Conservation (phyloP, 2,113 vertebrate genomes). For the Parus major region DNA sequence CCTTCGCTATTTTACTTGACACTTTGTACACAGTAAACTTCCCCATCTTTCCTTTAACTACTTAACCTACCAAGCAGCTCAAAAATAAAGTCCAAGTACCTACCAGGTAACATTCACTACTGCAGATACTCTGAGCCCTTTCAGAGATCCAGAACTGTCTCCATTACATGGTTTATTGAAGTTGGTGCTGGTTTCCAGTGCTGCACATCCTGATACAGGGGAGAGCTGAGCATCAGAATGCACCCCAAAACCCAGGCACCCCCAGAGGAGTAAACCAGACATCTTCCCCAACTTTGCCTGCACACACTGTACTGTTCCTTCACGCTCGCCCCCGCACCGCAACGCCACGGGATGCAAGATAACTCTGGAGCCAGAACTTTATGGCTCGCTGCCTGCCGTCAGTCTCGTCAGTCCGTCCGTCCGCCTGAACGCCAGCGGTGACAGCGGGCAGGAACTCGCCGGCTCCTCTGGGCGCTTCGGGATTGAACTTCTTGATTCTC, state of each 20-base stretch:
- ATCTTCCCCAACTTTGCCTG: neutral
- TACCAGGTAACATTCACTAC: neutral
- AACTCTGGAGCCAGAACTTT: neutral
- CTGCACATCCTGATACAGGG: slow-evolving; percentile 3
- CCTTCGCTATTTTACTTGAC: neutral
- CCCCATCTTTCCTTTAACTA: neutral
- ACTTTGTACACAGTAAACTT: neutral
- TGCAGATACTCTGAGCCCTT: neutral
- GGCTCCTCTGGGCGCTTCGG: neutral
- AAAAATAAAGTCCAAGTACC: neutral
- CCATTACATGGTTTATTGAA: neutral
- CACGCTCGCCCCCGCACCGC: neutral
- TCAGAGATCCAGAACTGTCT: neutral
- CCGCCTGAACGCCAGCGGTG: neutral
- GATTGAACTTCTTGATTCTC: neutral
- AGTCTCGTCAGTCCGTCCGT: neutral
- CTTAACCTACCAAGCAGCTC: neutral
- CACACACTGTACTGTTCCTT: neutral
- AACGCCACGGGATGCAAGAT: neutral
- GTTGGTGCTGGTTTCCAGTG: neutral
- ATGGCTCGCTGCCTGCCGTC: neutral
- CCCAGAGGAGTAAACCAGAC: neutral
- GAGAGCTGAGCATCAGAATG: neutral
- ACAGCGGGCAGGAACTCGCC: neutral
- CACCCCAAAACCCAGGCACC: neutral